A percentile compares a stretch with the other conserved stretches of the same genome.
Evolutionary conservation across 2,113 vertebrate genomes (phyloP).

Genomic region (Gorsachius goisagi): DNA sequence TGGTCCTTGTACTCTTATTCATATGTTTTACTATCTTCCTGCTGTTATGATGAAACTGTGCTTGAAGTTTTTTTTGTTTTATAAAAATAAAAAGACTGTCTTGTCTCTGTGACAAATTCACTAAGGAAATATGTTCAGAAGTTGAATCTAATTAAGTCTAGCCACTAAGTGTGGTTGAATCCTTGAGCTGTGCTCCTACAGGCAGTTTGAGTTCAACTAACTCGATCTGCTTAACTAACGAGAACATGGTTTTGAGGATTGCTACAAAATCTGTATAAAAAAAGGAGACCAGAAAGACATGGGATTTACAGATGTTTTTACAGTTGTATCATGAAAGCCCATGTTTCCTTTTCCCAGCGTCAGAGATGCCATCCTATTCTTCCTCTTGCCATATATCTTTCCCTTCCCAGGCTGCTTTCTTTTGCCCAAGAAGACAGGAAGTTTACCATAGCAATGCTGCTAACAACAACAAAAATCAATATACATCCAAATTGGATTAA

Average conservation of each 20-base stretch:
- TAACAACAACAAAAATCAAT: not conserved
- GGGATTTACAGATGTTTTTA: not conserved
- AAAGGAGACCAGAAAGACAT: not conserved
- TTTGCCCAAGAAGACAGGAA: not conserved
- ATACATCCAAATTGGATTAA: not conserved
- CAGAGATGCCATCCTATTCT: not conserved
- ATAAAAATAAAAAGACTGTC: not conserved
- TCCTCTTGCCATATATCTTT: not conserved
- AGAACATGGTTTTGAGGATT: not conserved
- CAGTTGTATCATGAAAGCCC: not conserved
- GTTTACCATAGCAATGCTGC: not conserved
- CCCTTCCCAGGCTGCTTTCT: not conserved
- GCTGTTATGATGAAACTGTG: not conserved
- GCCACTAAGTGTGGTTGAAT: not conserved
- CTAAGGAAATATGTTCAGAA: not conserved
- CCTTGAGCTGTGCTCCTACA: not conserved
- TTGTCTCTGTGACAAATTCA: not conserved
- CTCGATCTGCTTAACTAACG: not conserved
- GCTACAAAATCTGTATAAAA: not conserved
- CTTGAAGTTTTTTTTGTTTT: not conserved
- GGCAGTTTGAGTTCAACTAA: not conserved
- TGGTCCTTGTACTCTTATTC: not conserved
- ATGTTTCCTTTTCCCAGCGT: not conserved
- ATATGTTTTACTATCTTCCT: not conserved
- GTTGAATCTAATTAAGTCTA: not conserved